Percentiles rank a stretch among this genome's conserved stretches.
phyloP scores from a whole-genome alignment of 2,113 vertebrate species.

The Deroptyus accipitrinus region DNA sequence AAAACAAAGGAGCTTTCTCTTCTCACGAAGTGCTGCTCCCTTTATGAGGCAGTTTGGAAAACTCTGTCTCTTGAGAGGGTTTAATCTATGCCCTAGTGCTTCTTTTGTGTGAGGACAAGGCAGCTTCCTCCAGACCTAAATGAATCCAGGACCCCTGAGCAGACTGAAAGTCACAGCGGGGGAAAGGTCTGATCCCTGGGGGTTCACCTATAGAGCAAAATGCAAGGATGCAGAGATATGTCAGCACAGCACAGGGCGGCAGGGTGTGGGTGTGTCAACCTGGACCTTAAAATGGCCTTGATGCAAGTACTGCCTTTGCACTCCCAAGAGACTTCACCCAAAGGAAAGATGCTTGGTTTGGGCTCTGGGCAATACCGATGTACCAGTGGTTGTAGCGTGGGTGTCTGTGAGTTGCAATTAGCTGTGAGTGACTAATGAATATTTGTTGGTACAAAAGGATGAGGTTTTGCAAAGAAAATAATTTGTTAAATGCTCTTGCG shows the following conservation, averaged over 20 bases:
- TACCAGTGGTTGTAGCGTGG: too few species aligned
- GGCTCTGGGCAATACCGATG: not conserved
- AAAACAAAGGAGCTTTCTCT: slow-evolving; percentile 60
- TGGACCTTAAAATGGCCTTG: accelerated
- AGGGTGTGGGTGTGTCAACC: not conserved
- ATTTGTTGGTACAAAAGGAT: not conserved
- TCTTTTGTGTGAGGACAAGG: not conserved
- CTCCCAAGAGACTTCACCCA: not conserved
- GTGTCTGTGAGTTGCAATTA: not conserved
- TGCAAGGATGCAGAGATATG: not conserved
- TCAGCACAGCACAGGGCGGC: not conserved
- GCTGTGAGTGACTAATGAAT: not conserved
- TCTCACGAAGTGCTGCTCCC: not conserved
- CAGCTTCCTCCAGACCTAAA: not conserved
- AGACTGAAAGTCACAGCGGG: not conserved
- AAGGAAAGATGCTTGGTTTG: not conserved
- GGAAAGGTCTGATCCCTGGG: not conserved
- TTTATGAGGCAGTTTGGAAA: slow-evolving; percentile 49
- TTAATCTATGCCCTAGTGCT: slow-evolving; percentile 21
- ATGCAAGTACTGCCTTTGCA: not conserved
- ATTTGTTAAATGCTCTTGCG: not conserved
- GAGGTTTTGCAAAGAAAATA: not conserved
- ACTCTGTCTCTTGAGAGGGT: not conserved
- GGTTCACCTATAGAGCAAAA: not conserved
- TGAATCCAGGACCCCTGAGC: not conserved